These are phyloP conservation scores for Diploptera punctata DNA, from an alignment of 2,888 invertebrate genomes.

Conservation along the genomic window DNA sequence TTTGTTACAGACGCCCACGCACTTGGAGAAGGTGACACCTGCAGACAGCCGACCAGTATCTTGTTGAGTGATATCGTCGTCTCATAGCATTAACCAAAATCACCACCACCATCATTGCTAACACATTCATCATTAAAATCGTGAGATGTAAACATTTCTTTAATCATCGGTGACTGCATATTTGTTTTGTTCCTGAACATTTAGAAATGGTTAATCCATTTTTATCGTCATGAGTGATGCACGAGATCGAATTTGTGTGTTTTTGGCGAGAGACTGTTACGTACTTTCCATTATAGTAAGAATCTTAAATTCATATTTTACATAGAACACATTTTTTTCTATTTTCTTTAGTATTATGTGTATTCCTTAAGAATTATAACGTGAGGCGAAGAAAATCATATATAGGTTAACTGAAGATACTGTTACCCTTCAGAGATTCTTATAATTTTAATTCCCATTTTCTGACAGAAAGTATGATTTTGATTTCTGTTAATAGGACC, in stretches of 20 bases:
- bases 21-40: slow-evolving; percentile 64
- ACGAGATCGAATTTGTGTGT: slow-evolving; percentile 1
- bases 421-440: too few species aligned
- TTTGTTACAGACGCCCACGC: slow-evolving; percentile 65
- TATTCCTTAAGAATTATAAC: too few species aligned
- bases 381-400: too few species aligned
- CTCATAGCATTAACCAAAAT: slow-evolving; percentile 56
- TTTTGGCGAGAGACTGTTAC: too few species aligned
- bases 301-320: too few species aligned
- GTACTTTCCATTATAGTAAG: too few species aligned
- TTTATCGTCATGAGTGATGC: neutral
- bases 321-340: too few species aligned
- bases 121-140: neutral
- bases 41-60: slow-evolving; percentile 62
- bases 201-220: neutral
- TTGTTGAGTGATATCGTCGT: slow-evolving; percentile 50
- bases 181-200: slow-evolving; percentile 20
- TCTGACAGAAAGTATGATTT: too few species aligned
- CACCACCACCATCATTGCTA: slow-evolving; percentile 42
- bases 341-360: too few species aligned
- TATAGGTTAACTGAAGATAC: too few species aligned
- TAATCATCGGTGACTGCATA: slow-evolving; percentile 3
- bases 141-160: neutral
- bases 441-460: too few species aligned
- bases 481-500: too few species aligned